phyloP scores from a whole-genome alignment of 2,888 invertebrate genomes.

The Nematopogon swammerdamellus region DNA sequence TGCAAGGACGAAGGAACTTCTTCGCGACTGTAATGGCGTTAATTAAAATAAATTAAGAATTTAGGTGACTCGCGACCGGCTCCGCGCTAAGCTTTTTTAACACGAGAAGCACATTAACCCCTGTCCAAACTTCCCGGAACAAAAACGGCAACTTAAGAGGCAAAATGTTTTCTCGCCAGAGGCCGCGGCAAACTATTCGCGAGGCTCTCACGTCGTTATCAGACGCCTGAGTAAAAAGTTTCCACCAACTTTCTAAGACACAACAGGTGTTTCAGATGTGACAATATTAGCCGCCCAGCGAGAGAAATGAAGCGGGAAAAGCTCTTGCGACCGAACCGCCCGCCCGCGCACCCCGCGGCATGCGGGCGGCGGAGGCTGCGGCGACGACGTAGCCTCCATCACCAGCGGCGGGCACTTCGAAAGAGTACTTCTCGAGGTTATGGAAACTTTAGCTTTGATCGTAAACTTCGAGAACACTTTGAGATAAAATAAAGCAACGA shows the following conservation, averaged over 20 bases:
- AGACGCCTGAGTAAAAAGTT: slow-evolving; percentile 43
- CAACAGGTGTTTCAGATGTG: slow-evolving; percentile 49
- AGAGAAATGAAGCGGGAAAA: neutral
- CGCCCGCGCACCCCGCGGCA: too few species aligned
- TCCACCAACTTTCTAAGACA: slow-evolving; percentile 30
- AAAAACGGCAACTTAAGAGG: neutral
- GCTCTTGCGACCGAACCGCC: neutral
- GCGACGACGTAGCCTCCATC: too few species aligned
- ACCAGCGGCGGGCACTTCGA: too few species aligned
- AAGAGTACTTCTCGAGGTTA: too few species aligned
- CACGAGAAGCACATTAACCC: neutral
- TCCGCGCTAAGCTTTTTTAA: neutral
- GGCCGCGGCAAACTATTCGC: neutral
- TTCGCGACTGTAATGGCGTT: too few species aligned
- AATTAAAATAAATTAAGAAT: too few species aligned
- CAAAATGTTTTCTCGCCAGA: neutral
- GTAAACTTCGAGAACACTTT: too few species aligned
- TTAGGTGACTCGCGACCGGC: too few species aligned
- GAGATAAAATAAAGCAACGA: too few species aligned
- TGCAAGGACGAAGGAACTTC: too few species aligned
- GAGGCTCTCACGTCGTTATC: neutral
- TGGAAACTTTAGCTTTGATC: too few species aligned
- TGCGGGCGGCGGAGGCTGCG: too few species aligned
- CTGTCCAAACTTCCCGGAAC: neutral
- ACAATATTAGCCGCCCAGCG: slow-evolving; percentile 25